phyloP scores from a whole-genome alignment of 2,797 vertebrate species.

The Lutra lutra region DNA sequence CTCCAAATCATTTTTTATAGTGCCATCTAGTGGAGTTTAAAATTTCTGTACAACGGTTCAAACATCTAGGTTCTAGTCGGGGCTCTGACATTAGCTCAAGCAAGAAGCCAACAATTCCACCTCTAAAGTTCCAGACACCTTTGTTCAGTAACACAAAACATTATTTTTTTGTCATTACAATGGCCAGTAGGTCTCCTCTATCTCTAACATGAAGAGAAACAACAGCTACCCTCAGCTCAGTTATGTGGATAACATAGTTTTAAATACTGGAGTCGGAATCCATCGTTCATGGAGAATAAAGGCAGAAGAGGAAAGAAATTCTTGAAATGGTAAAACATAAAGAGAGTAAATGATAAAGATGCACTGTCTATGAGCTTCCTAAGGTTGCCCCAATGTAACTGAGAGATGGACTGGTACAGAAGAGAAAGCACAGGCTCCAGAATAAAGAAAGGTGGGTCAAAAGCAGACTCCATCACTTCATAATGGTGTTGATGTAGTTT shows the following conservation, averaged over 20 bases:
- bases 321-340: background rate
- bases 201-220: background rate
- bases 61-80: background rate
- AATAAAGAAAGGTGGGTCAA: background rate
- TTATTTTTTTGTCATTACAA: background rate
- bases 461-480: background rate
- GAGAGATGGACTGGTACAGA: background rate
- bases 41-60: background rate
- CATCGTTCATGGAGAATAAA: background rate
- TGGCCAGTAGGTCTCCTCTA: background rate
- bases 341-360: background rate
- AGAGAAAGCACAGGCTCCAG: background rate
- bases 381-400: background rate
- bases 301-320: background rate
- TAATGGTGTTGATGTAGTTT: background rate
- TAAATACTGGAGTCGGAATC: background rate
- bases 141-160: background rate
- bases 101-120: background rate
- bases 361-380: background rate
- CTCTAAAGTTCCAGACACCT: background rate
- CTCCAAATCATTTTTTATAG: constrained; percentile 37
- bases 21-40: constrained; percentile 71
- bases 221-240: background rate
- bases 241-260: background rate
- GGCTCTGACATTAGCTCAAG: background rate